Evolutionary conservation across 1,140 invertebrate genomes (phyloP).

Genomic region (Trachelipus rathkii): DNA sequence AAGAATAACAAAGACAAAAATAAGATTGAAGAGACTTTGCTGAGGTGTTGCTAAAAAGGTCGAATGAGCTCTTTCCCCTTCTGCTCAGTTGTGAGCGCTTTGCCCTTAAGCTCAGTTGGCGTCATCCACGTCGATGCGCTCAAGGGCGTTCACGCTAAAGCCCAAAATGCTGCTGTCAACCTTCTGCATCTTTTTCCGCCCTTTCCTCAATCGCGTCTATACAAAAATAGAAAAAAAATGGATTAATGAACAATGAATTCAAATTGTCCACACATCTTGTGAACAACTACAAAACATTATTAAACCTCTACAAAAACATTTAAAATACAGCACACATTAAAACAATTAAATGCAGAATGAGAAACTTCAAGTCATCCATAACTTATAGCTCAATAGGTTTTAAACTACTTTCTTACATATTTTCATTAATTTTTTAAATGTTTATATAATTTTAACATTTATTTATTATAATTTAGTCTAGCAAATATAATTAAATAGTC

Average conservation of each 20-base stretch:
- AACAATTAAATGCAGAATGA: too few species aligned
- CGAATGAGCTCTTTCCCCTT: neutral
- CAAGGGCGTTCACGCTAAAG: slow-evolving; percentile 65
- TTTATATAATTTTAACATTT: too few species aligned
- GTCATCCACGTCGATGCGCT: neutral
- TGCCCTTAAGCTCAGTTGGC: too few species aligned
- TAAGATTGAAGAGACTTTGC: neutral
- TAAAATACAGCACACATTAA: neutral
- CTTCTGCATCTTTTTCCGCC: slow-evolving; percentile 87
- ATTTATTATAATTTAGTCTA: too few species aligned
- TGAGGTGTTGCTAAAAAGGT: neutral
- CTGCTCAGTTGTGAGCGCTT: too few species aligned
- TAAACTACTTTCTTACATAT: too few species aligned
- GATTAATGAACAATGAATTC: too few species aligned
- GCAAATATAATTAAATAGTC: too few species aligned
- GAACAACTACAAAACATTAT: neutral
- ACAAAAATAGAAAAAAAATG: slow-evolving; percentile 47
- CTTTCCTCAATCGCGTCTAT: slow-evolving; percentile 80
- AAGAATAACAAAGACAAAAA: neutral
- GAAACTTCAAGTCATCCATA: too few species aligned
- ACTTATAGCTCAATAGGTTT: too few species aligned
- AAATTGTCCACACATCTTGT: neutral
- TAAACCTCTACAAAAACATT: too few species aligned
- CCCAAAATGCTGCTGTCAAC: slow-evolving; percentile 79
- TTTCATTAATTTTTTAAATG: too few species aligned